These are phyloP conservation scores for Alosa alosa DNA, from an alignment of 2,113 vertebrate genomes.

Conservation along the genomic window DNA sequence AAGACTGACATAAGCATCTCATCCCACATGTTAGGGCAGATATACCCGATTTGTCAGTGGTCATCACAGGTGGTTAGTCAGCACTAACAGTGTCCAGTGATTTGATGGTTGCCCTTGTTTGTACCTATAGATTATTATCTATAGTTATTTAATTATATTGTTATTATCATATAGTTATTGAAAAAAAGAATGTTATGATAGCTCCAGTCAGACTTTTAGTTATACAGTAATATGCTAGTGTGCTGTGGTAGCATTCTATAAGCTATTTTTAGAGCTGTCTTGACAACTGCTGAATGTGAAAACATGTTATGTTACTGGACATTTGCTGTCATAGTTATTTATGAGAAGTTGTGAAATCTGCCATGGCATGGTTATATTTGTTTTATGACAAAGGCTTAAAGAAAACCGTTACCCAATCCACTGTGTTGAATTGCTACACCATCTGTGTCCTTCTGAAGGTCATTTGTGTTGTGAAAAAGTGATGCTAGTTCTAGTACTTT, in stretches of 20 bases:
- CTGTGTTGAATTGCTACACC: neutral
- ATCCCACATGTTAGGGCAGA: neutral
- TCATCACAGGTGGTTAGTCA: neutral
- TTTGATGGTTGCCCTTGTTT: neutral
- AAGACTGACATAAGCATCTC: neutral
- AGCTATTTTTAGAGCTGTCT: neutral
- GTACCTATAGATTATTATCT: neutral
- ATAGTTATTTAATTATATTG: no score
- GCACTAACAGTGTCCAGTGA: neutral
- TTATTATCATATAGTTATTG: no score
- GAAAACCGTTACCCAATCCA: neutral
- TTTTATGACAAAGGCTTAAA: neutral
- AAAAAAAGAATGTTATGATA: neutral
- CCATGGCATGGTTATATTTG: neutral
- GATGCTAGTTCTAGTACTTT: neutral
- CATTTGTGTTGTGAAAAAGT: neutral
- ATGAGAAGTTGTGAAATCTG: neutral
- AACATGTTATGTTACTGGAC: neutral
- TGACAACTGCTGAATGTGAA: neutral
- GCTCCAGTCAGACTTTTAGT: neutral
- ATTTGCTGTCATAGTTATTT: neutral
- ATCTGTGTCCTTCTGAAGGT: neutral
- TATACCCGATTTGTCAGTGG: neutral
- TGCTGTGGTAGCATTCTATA: neutral
- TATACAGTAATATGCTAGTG: neutral